Conservation (phyloP, 2,113 vertebrate genomes). For the Nothocercus julius region DNA sequence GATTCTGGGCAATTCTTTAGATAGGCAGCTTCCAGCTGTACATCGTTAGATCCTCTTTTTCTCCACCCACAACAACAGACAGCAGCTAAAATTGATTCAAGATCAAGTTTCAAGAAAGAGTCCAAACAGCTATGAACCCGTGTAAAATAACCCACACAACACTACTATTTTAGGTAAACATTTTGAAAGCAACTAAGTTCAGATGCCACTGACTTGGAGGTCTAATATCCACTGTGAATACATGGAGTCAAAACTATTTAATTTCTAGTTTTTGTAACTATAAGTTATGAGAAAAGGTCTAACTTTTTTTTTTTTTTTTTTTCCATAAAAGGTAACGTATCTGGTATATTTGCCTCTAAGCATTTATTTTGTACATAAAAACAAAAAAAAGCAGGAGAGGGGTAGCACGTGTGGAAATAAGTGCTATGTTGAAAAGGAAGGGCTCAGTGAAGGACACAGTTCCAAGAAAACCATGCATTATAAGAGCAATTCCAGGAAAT, state of each 20-base stretch:
- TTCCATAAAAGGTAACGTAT: not conserved
- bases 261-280: not conserved
- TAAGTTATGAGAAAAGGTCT: not conserved
- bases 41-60: not conserved
- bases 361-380: not conserved
- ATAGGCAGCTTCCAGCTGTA: not conserved
- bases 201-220: not conserved
- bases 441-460: not conserved
- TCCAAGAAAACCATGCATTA: slow-evolving; percentile 8
- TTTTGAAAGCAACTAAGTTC: not conserved
- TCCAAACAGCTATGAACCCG: not conserved
- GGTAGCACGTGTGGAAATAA: not conserved
- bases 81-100: not conserved
- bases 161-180: not conserved
- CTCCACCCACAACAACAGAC: not conserved
- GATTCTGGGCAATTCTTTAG: too few species aligned
- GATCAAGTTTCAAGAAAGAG: not conserved
- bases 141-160: not conserved
- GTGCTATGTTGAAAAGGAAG: not conserved
- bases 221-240: not conserved
- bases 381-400: not conserved
- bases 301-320: not conserved
- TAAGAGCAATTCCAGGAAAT: slow-evolving; percentile 44
- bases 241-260: not conserved
- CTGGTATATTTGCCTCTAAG: not conserved